Base-by-base conservation (phyloP, 2,797 vertebrate genomes). In the Cryptoprocta ferox region DNA sequence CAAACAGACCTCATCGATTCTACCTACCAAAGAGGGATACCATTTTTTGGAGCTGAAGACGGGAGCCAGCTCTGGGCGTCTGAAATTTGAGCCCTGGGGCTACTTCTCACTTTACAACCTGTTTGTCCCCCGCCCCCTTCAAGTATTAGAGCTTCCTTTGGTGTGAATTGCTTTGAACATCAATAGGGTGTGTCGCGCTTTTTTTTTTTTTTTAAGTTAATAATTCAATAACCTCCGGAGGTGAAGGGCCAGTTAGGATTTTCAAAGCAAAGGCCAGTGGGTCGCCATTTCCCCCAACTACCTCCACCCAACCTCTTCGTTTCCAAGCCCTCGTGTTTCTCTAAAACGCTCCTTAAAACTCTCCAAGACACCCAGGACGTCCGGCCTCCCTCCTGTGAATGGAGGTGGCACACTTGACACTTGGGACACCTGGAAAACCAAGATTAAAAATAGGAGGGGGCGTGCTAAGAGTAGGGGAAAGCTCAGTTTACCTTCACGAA, bases 401-500 rank as follows among this genome's bases (percentile, higher is more conserved):
- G 3, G 50, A 39, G n/a, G 30, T 0, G 65, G 37, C 87, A 2
- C 2, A 28, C 11, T n/a, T 0, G 71, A 45, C 87, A 3, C 2
- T 28, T 6, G 1, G 37, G 37, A 5, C 19, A 6, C 75, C 2
- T 0, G n/a, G 32, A 21, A 61, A 24, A 10, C 53, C n/a, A 32
- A 37, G 37, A 13, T 65, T 24, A 6, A 11, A 37, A 6, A n/a
- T 1, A 56, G 3, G 32, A 35, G 21, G 32, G 50, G 39, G 6
- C 2, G 4, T 48, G 42, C 66, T 14, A 4, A 7, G 39, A 61
- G 59, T 2, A 3, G 18, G 3, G 28, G 18, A 18, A 24, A 1
- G 45, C 0, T 3, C 5, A 5, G 0, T 86, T 50, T 98, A 99
- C 99, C 98, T 99, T 99, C 56, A 99, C 99, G 42, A 99, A 99